Base-by-base conservation (phyloP, 2,113 vertebrate species). In the Siniperca knerii region DNA sequence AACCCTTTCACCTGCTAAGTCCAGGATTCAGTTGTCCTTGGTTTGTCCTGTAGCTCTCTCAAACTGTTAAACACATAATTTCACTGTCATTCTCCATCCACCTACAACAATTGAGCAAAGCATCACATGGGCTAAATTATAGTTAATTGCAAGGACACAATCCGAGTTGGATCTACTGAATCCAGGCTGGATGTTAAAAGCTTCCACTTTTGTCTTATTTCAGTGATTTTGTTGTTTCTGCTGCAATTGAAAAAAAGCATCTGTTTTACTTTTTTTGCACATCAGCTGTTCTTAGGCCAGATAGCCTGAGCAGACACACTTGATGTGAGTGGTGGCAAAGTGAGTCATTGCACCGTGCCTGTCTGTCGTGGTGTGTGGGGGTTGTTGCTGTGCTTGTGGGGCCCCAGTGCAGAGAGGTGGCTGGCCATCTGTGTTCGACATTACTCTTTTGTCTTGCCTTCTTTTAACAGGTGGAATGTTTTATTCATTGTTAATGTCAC, bases 281-380 rank as follows among this genome's bases (percentile, higher is more conserved):
- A 97, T 99, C 97, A 98, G 98, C 98, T 97, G 98, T 97, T 98
- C 97, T 98, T 98, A 98, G 98, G 97, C 97, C 97, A 97, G 97
- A 97, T 98, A 99, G 97, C 97, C 98, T 99, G 98, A 99, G 97
- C 98, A 99, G 98, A 98, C 98, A 98, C 97, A 98, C 98, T 98
- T 98, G 97, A 99, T 99, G 98, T 99, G 98, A 99, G 97, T 98
- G 98, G 96, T 99, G 96, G 96, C 97, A 97, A 97, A 99, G 97
- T 99, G 98, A 99, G 97, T 99, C 97, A 97, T 97, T 96, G 96
- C 98, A 98, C 97, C 96, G 96, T 97, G 97, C 97, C 91, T 97
- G 96, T 96, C 95, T 97, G 86, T 98, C 77, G 79, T 91, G 89
- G 82, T 92, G 91, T 91, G 89, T 91, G 76, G 77, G 90, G 75